Conservation (phyloP, 2,113 vertebrate genomes). For the Vidua macroura region DNA sequence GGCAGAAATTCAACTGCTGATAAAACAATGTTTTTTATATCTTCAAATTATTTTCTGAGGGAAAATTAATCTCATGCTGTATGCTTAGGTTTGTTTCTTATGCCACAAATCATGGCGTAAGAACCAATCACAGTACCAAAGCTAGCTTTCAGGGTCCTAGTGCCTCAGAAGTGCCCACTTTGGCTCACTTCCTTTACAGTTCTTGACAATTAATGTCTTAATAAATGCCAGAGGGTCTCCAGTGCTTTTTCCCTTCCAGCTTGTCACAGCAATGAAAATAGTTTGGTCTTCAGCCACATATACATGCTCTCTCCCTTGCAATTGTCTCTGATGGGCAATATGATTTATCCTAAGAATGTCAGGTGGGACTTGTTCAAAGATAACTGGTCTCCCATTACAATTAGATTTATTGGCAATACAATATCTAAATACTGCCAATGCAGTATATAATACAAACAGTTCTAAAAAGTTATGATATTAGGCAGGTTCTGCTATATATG, state of each 20-base stretch:
- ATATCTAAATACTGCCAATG: not conserved
- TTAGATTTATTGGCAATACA: not conserved
- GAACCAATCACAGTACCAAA: not conserved
- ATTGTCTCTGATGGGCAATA: not conserved
- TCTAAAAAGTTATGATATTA: not conserved
- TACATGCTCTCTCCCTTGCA: not conserved
- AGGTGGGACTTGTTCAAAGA: not conserved
- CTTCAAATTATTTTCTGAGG: not conserved
- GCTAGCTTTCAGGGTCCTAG: not conserved
- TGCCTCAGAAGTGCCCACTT: not conserved
- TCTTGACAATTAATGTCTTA: not conserved
- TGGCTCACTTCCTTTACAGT: not conserved
- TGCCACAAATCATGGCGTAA: not conserved
- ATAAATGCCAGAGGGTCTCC: not conserved
- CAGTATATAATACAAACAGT: not conserved
- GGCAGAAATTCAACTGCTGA: not conserved
- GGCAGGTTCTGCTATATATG: not conserved
- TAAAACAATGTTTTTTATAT: not conserved
- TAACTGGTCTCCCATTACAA: not conserved
- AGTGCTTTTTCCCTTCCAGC: not conserved
- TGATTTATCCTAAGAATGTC: not conserved
- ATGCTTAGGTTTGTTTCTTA: not conserved
- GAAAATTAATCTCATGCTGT: not conserved
- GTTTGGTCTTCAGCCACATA: fast-evolving
- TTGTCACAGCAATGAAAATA: not conserved